A percentile compares a stretch with the other conserved stretches of the same genome.
Evolutionary conservation across 2,113 vertebrate genomes (phyloP).

Genomic region (Synodontis membranacea): DNA sequence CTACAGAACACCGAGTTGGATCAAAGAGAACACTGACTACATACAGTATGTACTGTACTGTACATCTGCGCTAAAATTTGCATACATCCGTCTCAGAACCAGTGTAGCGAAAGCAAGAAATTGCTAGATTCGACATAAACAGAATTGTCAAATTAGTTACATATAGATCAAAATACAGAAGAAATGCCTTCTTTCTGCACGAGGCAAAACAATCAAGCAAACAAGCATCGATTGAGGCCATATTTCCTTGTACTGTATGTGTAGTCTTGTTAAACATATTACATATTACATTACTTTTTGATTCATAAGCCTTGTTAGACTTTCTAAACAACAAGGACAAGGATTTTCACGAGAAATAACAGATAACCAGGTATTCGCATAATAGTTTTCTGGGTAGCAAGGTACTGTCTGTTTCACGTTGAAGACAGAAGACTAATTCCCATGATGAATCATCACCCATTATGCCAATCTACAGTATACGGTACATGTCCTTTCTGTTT

Average conservation of each 20-base stretch:
- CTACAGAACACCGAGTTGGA: conserved; percentile 5
- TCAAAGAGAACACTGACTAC: conserved; percentile 14
- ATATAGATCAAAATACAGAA: not conserved
- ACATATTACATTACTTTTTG: not conserved
- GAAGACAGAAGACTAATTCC: not conserved
- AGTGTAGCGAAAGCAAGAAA: not conserved
- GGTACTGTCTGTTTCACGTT: not conserved
- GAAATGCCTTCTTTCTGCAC: not conserved
- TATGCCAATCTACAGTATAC: not conserved
- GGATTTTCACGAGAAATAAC: not conserved
- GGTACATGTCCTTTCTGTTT: not conserved
- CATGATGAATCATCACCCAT: not conserved
- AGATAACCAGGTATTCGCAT: not conserved
- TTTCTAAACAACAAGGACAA: not conserved
- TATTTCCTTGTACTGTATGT: not conserved
- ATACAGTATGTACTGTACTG: not conserved
- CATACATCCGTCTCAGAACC: not conserved
- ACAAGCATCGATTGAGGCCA: not conserved
- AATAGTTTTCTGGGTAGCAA: not conserved
- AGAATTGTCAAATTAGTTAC: not conserved
- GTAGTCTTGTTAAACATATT: not conserved
- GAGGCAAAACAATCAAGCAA: not conserved
- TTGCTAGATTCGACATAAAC: not conserved
- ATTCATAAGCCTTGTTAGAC: not conserved
- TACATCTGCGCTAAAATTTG: not conserved